Evolutionary conservation across 1,140 invertebrate genomes (phyloP).

Genomic region (Drosophila ficusphila): DNA sequence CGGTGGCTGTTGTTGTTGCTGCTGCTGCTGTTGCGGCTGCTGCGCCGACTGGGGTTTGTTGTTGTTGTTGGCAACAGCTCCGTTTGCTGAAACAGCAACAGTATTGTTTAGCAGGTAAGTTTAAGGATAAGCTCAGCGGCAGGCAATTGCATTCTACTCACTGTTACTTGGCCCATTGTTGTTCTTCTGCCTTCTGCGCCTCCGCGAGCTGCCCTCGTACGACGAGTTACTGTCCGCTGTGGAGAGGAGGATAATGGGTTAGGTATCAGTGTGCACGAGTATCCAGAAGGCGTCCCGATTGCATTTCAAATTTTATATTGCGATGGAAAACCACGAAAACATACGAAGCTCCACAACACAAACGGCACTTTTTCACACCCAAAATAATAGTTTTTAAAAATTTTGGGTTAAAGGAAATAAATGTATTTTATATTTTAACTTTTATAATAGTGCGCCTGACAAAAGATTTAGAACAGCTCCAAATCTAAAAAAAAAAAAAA

Average conservation of each 20-base stretch:
- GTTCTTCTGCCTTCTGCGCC: slow-evolving; percentile 81
- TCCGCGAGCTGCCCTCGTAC: slow-evolving; percentile 78
- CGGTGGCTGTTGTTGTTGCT: slow-evolving; percentile 41
- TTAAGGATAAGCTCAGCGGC: background rate
- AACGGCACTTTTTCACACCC: too few relatives aligned
- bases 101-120: slow-evolving; percentile 1
- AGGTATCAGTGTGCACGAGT: background rate
- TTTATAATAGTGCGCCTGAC: too few relatives aligned
- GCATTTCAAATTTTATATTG: background rate
- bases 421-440: too few relatives aligned
- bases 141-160: slow-evolving; percentile 45
- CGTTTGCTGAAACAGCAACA: slow-evolving; percentile 59
- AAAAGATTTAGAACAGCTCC: too few relatives aligned
- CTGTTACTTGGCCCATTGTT: slow-evolving; percentile 77
- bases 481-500: too few relatives aligned
- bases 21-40: slow-evolving; percentile 38
- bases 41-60: slow-evolving; percentile 60
- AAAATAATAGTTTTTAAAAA: too few relatives aligned
- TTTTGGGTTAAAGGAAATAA: too few relatives aligned
- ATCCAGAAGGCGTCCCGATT: background rate
- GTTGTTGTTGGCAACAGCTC: slow-evolving; percentile 75
- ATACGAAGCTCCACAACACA: too few relatives aligned
- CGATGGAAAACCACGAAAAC: too few relatives aligned
- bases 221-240: slow-evolving; percentile 83
- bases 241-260: slow-evolving; percentile 3